Percentiles rank a stretch among this genome's conserved stretches.
Conservation (phyloP, 2,888 invertebrate species). For the Epistrophe grossulariae region DNA sequence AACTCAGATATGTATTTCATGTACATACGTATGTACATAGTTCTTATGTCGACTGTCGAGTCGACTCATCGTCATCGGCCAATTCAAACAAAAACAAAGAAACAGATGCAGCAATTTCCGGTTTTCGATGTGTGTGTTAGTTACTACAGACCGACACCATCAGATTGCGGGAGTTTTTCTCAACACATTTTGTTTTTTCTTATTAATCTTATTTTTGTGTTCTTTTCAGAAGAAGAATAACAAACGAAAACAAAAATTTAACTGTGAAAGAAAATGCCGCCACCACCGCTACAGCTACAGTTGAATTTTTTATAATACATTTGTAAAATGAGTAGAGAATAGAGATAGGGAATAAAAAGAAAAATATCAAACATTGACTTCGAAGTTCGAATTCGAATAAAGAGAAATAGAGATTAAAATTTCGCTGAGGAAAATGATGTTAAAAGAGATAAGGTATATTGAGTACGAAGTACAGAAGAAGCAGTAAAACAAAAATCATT, state of each 20-base stretch:
- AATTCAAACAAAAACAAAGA: conserved; percentile 68
- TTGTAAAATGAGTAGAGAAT: conserved; percentile 22
- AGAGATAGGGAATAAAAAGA: no score
- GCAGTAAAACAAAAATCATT: no score
- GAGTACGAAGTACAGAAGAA: no score
- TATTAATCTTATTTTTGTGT: conserved; percentile 31
- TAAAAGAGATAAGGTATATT: no score
- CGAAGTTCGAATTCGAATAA: no score
- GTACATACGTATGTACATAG: background rate
- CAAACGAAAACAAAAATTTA: conserved; percentile 34
- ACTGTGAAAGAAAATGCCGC: conserved; percentile 30
- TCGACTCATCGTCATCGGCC: conserved; percentile 19
- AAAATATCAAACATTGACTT: no score
- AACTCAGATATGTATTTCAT: background rate
- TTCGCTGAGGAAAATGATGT: no score
- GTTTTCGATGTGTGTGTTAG: conserved; percentile 61
- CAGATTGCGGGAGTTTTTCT: conserved; percentile 52
- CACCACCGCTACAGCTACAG: background rate
- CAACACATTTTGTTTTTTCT: conserved; percentile 39
- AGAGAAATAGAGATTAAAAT: no score
- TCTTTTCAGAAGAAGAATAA: conserved; percentile 47
- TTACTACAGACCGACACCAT: background rate
- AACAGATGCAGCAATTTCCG: conserved; percentile 75
- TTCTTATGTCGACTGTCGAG: background rate
- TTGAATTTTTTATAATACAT: background rate